phyloP scores from a whole-genome alignment of 2,113 vertebrate genomes.

The Paracanthobrama guichenoti region DNA sequence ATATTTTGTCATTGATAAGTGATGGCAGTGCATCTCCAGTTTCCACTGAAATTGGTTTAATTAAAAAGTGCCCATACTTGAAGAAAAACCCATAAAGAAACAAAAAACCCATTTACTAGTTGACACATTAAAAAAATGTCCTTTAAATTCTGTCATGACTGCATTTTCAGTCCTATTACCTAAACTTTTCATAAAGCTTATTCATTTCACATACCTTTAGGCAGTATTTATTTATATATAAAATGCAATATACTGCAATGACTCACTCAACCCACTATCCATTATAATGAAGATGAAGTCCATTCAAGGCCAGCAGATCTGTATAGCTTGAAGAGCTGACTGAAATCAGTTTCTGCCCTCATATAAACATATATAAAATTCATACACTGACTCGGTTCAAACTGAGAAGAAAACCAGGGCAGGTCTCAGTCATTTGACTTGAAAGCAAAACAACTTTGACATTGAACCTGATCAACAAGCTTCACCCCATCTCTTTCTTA shows the following conservation, averaged over 20 bases:
- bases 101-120: neutral
- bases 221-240: neutral
- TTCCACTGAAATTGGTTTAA: neutral
- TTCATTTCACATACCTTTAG: constrained; percentile 5
- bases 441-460: constrained; percentile 43
- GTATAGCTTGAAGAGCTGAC: neutral
- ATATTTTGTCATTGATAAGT: neutral
- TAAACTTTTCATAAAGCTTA: neutral
- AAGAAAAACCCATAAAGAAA: neutral
- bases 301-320: constrained; percentile 2
- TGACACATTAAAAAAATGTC: neutral
- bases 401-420: constrained; percentile 10
- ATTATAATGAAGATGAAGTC: constrained; percentile 1
- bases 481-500: constrained; percentile 18
- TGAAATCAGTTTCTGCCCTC: constrained; percentile 1
- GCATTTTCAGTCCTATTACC: neutral
- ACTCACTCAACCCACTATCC: neutral
- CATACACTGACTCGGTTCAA: constrained; percentile 38
- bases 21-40: neutral
- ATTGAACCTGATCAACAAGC: neutral
- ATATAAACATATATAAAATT: constrained; percentile 40
- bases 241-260: neutral
- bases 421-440: constrained; percentile 27
- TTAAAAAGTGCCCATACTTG: neutral
- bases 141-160: neutral